Base-by-base conservation (phyloP, 2,113 vertebrate species). In the Tragulus kanchil region DNA sequence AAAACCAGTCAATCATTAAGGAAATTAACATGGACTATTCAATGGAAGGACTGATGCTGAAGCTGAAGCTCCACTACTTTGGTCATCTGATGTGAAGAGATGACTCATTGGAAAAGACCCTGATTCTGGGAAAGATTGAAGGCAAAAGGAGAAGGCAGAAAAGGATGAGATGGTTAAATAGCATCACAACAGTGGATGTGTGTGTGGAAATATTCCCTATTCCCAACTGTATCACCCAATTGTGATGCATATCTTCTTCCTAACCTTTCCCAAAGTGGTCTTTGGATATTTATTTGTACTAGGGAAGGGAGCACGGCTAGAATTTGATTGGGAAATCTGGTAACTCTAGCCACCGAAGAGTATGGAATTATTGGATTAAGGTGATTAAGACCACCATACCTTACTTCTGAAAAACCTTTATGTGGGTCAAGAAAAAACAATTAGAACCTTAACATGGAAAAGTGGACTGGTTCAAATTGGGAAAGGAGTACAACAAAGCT, bases 151-250 rank as follows among this genome's bases (percentile, higher is more conserved):
- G n/a, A n/a, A n/a, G n/a, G n/a, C n/a, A n/a, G n/a, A n/a, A n/a
- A n/a, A n/a, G n/a, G n/a, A n/a, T n/a, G n/a, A n/a, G n/a, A n/a
- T n/a, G n/a, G n/a, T n/a, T n/a, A n/a, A n/a, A n/a, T n/a, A n/a
- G n/a, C n/a, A n/a, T n/a, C n/a, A n/a, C n/a, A n/a, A n/a, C n/a
- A n/a, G n/a, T n/a, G n/a, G n/a, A n/a, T 31, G 52, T 1, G 9
- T 14, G 58, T 65, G 42, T 25, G 21, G 4, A 81, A 28, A 14
- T 93, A 81, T 5, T 7, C 45, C n/a, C 16, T 6, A 13, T 13
- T 50, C 21, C 9, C 3, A 11, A 8, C 2, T 8, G 21, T 1
- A 19, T 9, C 1, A 0, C 13, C 19, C 45, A 45, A 61, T 0
- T 65, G 0, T 64, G 73, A 64, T 45, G 15, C 21, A 0, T 7